A percentile compares a stretch with the other conserved stretches of the same genome.
Conservation (phyloP, 2,797 vertebrate species). For the Catostomus latipinnis region DNA sequence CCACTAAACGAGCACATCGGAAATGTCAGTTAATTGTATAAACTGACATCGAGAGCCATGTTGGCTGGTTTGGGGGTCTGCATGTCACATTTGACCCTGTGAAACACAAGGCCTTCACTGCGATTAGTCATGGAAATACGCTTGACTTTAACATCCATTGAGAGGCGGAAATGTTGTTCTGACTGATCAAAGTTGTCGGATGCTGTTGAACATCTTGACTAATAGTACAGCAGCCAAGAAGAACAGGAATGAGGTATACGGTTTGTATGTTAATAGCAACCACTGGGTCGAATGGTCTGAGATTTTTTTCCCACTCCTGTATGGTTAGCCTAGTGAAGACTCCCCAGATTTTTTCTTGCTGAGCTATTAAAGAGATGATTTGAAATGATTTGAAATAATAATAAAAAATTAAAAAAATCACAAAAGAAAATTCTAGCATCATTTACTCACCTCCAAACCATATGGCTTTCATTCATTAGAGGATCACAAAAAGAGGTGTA, state of each 20-base stretch:
- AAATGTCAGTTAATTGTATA: conserved; percentile 65
- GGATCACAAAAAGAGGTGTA: too few relatives aligned
- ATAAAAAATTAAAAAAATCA: too few relatives aligned
- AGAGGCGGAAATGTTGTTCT: conserved; percentile 56
- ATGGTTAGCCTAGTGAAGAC: not conserved
- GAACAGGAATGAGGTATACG: conserved; percentile 16
- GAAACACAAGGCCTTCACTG: conserved; percentile 51
- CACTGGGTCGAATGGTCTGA: conserved; percentile 15
- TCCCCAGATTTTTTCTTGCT: not conserved
- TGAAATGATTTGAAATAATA: too few relatives aligned
- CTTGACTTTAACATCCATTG: conserved; percentile 53
- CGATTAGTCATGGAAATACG: conserved; percentile 58
- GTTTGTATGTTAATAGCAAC: conserved; percentile 22
- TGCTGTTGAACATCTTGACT: conserved; percentile 57
- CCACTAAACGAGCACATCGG: conserved; percentile 69
- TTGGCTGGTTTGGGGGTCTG: conserved; percentile 46
- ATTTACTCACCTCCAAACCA: too few relatives aligned
- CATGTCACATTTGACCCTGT: conserved; percentile 54
- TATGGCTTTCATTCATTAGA: too few relatives aligned
- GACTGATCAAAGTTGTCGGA: conserved; percentile 51
- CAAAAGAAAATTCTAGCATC: too few relatives aligned
- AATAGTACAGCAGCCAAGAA: conserved; percentile 38
- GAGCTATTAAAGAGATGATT: not conserved
- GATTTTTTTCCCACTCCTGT: not conserved
- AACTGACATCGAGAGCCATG: conserved; percentile 66